Conservation (phyloP, 1,140 invertebrate genomes). For the Formica exsecta region DNA sequence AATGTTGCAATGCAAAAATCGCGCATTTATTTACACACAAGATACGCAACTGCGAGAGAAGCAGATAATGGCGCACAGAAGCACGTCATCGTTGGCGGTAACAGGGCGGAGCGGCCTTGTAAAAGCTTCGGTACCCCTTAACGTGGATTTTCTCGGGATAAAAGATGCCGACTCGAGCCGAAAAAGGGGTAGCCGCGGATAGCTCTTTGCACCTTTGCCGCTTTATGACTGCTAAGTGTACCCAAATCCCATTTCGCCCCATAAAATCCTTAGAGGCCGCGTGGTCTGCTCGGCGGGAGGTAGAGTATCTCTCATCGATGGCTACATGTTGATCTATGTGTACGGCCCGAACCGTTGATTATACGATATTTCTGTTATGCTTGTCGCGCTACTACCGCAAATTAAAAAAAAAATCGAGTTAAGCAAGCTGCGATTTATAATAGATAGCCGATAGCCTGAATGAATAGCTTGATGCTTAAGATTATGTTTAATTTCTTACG, state of each 20-base stretch:
- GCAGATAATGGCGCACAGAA: constrained; percentile 63
- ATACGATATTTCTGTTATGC: constrained; percentile 27
- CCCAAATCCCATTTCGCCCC: constrained; percentile 82
- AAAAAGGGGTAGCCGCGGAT: constrained; percentile 74
- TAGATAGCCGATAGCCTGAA: not conserved
- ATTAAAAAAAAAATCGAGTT: constrained; percentile 23
- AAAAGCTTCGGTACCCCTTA: constrained; percentile 76
- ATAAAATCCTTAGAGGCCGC: constrained; percentile 79
- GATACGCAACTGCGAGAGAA: not conserved
- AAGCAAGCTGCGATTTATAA: not conserved
- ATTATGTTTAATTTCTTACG: not conserved
- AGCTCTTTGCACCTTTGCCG: constrained; percentile 83
- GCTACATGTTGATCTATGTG: not conserved
- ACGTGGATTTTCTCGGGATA: constrained; percentile 76
- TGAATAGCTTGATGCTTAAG: not conserved
- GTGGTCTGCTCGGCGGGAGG: constrained; percentile 65
- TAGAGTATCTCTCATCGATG: constrained; percentile 26
- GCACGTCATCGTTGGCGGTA: constrained; percentile 62
- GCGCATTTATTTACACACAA: constrained; percentile 1
- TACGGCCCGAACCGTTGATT: not conserved
- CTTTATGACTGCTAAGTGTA: constrained; percentile 84
- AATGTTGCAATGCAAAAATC: not conserved
- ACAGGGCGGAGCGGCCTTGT: constrained; percentile 62
- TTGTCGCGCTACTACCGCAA: constrained; percentile 36
- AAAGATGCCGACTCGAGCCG: constrained; percentile 78